A percentile compares a stretch with the other conserved stretches of the same genome.
These are phyloP conservation scores for Dynastes hyllus DNA, from an alignment of 2,888 invertebrate genomes.

Conservation along the genomic window DNA sequence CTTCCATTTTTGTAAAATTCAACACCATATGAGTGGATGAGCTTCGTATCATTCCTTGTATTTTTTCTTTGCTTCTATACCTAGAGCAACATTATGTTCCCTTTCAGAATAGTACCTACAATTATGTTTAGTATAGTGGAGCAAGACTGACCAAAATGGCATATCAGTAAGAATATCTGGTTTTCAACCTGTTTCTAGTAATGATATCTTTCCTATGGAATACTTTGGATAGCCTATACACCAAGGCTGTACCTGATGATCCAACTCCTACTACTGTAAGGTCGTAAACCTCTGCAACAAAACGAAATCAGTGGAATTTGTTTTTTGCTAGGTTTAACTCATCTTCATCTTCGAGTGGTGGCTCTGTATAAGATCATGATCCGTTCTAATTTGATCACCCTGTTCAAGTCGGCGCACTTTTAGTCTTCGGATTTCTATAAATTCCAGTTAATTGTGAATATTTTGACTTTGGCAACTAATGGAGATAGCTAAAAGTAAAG, in stretches of 20 bases:
- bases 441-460: no score
- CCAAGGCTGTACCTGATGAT: slow-evolving; percentile 80
- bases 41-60: not conserved
- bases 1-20: slow-evolving; percentile 58
- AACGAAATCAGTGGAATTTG: not conserved
- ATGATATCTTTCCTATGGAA: slow-evolving; percentile 74
- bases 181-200: slow-evolving; percentile 78
- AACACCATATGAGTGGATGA: slow-evolving; percentile 58
- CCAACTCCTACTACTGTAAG: slow-evolving; percentile 82
- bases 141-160: slow-evolving; percentile 72
- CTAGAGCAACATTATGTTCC: slow-evolving; percentile 71
- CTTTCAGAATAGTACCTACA: slow-evolving; percentile 77
- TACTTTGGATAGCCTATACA: slow-evolving; percentile 80
- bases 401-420: no score
- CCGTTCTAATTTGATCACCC: no score
- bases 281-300: slow-evolving; percentile 72
- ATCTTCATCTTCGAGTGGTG: no score
- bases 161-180: slow-evolving; percentile 73
- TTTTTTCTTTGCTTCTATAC: slow-evolving; percentile 59
- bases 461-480: no score
- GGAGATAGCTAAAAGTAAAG: no score
- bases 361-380: no score
- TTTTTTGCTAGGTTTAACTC: no score
- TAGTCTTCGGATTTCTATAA: no score
- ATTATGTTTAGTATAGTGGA: slow-evolving; percentile 75